phyloP scores from a whole-genome alignment of 2,797 vertebrate genomes.

The Hippocampus kuda region DNA sequence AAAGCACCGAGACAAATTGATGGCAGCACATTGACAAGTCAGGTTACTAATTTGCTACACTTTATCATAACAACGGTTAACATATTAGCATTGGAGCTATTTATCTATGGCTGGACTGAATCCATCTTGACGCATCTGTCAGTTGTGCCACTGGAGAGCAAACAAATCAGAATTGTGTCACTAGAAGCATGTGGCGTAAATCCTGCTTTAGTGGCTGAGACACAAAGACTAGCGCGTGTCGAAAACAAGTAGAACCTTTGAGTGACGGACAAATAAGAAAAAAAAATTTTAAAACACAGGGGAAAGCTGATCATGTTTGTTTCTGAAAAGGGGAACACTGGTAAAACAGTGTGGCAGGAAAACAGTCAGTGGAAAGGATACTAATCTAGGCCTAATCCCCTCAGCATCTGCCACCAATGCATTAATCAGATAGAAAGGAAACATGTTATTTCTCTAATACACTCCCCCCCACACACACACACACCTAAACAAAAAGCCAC shows the following conservation, averaged over 20 bases:
- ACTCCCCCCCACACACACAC: conserved; percentile 9
- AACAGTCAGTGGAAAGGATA: conserved; percentile 63
- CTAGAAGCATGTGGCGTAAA: background rate
- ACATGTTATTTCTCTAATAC: conserved; percentile 66
- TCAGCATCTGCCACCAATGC: conserved; percentile 67
- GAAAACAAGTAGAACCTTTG: conserved; percentile 15
- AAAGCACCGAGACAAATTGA: background rate
- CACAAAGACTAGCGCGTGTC: background rate
- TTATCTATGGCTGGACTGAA: background rate
- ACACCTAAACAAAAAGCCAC: conserved; percentile 48
- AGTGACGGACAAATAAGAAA: background rate
- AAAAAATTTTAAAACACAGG: conserved; percentile 12
- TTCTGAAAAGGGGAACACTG: conserved; percentile 53
- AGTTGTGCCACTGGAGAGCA: background rate
- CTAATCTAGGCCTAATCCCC: conserved; percentile 69
- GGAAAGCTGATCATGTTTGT: conserved; percentile 47
- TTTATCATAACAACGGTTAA: too few relatives aligned
- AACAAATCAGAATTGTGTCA: background rate
- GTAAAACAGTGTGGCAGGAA: conserved; percentile 53
- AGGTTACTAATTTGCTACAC: too few relatives aligned
- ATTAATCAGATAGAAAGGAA: conserved; percentile 70
- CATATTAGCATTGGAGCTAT: too few relatives aligned
- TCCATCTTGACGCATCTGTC: background rate
- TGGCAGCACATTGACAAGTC: background rate
- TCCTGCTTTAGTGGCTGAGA: background rate